Percentiles rank a stretch among this genome's conserved stretches.
Evolutionary conservation across 2,888 invertebrate species (phyloP).

Genomic region (Scrobipalpa atriplicella): DNA sequence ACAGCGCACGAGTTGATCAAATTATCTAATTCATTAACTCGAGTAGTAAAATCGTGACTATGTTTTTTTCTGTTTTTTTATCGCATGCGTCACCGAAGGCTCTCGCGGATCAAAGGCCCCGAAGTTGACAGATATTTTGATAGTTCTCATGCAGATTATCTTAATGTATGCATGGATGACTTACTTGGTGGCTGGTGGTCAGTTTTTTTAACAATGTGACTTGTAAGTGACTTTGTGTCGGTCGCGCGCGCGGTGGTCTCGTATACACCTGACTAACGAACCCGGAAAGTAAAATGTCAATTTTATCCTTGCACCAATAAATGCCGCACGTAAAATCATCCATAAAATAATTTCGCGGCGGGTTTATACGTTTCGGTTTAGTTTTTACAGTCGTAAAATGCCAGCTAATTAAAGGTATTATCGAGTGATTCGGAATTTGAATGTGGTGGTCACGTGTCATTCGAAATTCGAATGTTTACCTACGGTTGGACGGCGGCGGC

Average conservation of each 20-base stretch:
- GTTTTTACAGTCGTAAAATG: conserved; percentile 20
- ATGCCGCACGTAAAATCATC: conserved; percentile 23
- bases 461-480: conserved; percentile 64
- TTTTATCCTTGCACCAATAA: conserved; percentile 50
- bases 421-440: conserved; percentile 52
- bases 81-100: conserved; percentile 25
- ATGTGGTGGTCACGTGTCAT: conserved; percentile 59
- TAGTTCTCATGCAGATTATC: conserved; percentile 69
- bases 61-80: conserved; percentile 44
- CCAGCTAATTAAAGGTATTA: conserved; percentile 39
- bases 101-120: conserved; percentile 69
- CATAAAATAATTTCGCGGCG: conserved; percentile 24
- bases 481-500: conserved; percentile 61
- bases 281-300: conserved; percentile 73
- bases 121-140: conserved; percentile 77
- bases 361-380: conserved; percentile 10
- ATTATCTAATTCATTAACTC: conserved; percentile 47
- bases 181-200: conserved; percentile 69
- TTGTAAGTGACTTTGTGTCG: conserved; percentile 76
- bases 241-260: conserved; percentile 46
- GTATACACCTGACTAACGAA: conserved; percentile 59
- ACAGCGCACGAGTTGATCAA: conserved; percentile 40
- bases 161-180: conserved; percentile 75
- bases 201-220: conserved; percentile 73
- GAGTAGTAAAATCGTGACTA: conserved; percentile 47